A percentile compares a stretch with the other conserved stretches of the same genome.
Conservation (phyloP, 30 jellyfish, hydroid and myxozoan genomes). For the Hydractinia symbiolongicarpus region DNA sequence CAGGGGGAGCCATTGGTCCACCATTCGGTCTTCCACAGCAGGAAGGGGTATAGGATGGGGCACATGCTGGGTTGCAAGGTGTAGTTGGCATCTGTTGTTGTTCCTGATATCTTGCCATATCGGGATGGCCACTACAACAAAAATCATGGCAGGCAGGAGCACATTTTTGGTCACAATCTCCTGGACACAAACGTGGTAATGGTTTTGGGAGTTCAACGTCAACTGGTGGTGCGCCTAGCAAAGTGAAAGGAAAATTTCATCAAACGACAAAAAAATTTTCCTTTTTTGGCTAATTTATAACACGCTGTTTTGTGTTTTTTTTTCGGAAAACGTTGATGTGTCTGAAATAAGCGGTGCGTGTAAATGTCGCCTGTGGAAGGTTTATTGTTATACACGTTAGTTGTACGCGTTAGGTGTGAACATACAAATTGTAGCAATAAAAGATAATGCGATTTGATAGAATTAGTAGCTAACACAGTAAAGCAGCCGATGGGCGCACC, state of each 20-base stretch:
- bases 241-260: neutral
- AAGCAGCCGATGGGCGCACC: no score
- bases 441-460: no score
- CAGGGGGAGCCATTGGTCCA: slow-evolving; percentile 26
- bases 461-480: no score
- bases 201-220: slow-evolving; percentile 27
- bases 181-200: slow-evolving; percentile 46
- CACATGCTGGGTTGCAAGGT: slow-evolving; percentile 40
- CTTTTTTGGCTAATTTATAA: neutral
- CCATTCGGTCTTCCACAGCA: slow-evolving; percentile 27
- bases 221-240: slow-evolving; percentile 44
- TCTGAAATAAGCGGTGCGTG: no score
- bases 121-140: slow-evolving; percentile 47
- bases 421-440: no score
- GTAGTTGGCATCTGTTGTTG: slow-evolving; percentile 11
- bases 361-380: neutral
- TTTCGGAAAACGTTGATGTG: no score
- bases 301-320: no score
- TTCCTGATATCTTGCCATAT: slow-evolving; percentile 29
- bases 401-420: no score
- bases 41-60: slow-evolving; percentile 37
- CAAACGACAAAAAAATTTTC: neutral
- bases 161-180: slow-evolving; percentile 50
- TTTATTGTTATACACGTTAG: no score
- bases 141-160: slow-evolving; percentile 49